Evolutionary conservation across 2,888 invertebrate species (phyloP), one percentile per base, ranked within the genome.

Genomic region (Patella caerulea): DNA sequence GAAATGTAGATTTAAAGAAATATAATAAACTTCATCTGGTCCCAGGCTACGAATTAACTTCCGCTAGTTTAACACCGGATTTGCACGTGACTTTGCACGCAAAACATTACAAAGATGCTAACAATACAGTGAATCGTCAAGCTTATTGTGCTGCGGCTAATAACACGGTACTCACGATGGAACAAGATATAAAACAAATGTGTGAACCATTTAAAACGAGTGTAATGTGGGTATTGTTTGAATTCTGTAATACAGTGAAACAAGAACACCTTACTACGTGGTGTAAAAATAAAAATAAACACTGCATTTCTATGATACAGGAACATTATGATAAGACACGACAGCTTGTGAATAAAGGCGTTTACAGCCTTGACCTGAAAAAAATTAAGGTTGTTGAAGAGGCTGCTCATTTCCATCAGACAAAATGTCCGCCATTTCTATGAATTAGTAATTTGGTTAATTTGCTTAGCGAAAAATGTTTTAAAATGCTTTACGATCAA

Each of bases 261-360:
- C 65, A n/a, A 19, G 19, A 65, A 24, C 24, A 9, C 24, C 65
- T 65, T 9, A n/a, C 65, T 9, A 24, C 65, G n/a, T 65, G 65
- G 65, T 65, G 65, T 65, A 65, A 65, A 65, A 65, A 65, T 65
- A 24, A 65, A 65, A 65, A 24, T 65, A n/a, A n/a, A n/a, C 19
- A 11, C 7, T 65, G 65, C 24, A 65, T 11, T 19, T 65, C 24
- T 19, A 9, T 65, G 24, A 19, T 65, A 65, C 11, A 65, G 7
- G 24, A 65, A 11, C 65, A 65, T n/a, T 65, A 19, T n/a, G 24
- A 65, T 19, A 65, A 65, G n/a, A 24, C 24, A 2, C n/a, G 24
- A 17, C n/a, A 65, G 5, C 19, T 24, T 24, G 24, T 65, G 9
- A 19, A n/a, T 11, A 24, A 17, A 9, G 65, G 65, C 17, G n/a